phyloP scores from a whole-genome alignment of 1,140 invertebrate species.

The Ptiloglossa arizonensis region DNA sequence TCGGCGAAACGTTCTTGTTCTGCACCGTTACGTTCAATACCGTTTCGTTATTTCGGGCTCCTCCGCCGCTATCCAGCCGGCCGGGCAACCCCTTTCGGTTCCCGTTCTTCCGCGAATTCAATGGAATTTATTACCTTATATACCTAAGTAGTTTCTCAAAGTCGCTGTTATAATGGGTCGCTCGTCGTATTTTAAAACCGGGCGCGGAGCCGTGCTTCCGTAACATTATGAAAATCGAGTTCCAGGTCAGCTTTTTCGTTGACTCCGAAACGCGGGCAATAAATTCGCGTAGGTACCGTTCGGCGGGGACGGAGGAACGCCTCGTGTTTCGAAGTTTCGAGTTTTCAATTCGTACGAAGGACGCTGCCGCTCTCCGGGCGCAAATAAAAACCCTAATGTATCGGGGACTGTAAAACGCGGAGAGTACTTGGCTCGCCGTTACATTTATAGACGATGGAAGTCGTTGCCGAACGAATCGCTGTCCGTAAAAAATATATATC shows the following conservation, averaged over 20 bases:
- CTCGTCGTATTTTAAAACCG: conserved; percentile 28
- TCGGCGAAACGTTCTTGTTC: conserved; percentile 41
- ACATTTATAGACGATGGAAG: conserved; percentile 43
- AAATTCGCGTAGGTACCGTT: no score
- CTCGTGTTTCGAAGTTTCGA: conserved; percentile 5
- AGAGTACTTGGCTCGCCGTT: conserved; percentile 33
- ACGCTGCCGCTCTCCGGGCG: neutral
- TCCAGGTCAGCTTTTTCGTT: neutral
- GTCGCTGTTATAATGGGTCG: neutral
- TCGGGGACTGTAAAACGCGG: conserved; percentile 17
- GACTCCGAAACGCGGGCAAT: conserved; percentile 13
- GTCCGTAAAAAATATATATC: conserved; percentile 60
- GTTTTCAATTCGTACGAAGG: conserved; percentile 22
- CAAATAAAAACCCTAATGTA: neutral
- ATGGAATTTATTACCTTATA: conserved; percentile 14
- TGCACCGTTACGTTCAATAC: conserved; percentile 36
- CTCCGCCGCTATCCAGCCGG: no score
- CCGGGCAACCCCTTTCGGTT: no score
- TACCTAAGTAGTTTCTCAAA: conserved; percentile 17
- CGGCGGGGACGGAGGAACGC: neutral
- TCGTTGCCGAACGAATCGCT: conserved; percentile 20
- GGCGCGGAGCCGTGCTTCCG: neutral
- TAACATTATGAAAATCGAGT: conserved; percentile 7
- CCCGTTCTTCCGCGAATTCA: neutral
- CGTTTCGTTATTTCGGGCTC: conserved; percentile 36